A percentile compares a stretch with the other conserved stretches of the same genome.
phyloP scores from a whole-genome alignment of 2,113 vertebrate genomes.

The Scophthalmus maximus region DNA sequence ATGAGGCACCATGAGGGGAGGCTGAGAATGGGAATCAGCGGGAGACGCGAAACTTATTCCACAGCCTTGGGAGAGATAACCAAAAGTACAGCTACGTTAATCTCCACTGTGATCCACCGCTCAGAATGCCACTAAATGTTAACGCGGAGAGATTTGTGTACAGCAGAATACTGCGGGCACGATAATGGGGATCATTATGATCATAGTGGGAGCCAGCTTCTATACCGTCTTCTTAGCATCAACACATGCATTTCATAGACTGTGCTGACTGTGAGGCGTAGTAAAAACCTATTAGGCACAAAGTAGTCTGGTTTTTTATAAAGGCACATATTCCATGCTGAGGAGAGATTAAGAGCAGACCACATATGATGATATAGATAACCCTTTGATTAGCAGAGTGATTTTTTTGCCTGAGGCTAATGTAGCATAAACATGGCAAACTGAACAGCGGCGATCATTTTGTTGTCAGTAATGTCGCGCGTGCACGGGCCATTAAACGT shows the following conservation, averaged over 20 bases:
- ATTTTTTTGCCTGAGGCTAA: background rate
- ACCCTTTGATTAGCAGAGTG: conserved; percentile 10
- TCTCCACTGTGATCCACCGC: conserved; percentile 26
- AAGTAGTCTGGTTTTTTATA: background rate
- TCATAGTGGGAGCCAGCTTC: conserved; percentile 35
- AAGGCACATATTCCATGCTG: conserved; percentile 11
- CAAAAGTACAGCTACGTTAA: conserved; percentile 51
- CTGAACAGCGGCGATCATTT: too few relatives aligned
- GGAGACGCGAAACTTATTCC: conserved; percentile 61
- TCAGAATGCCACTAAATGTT: conserved; percentile 20
- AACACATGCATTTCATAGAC: conserved; percentile 9
- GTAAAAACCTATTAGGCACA: conserved; percentile 28
- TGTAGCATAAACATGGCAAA: conserved; percentile 2
- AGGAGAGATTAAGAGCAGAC: conserved; percentile 2
- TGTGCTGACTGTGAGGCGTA: conserved; percentile 22
- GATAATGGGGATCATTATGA: conserved; percentile 15
- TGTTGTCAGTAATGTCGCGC: too few relatives aligned
- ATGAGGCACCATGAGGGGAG: conserved; percentile 76
- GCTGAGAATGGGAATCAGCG: conserved; percentile 68
- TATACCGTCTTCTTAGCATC: conserved; percentile 8
- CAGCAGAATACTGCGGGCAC: conserved; percentile 2
- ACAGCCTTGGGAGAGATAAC: conserved; percentile 51
- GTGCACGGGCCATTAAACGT: conserved; percentile 3
- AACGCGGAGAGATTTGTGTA: conserved; percentile 12
- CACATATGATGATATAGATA: conserved; percentile 9